Base-by-base conservation (phyloP, 2,888 invertebrate species). In the Coecobrya sp. region DNA sequence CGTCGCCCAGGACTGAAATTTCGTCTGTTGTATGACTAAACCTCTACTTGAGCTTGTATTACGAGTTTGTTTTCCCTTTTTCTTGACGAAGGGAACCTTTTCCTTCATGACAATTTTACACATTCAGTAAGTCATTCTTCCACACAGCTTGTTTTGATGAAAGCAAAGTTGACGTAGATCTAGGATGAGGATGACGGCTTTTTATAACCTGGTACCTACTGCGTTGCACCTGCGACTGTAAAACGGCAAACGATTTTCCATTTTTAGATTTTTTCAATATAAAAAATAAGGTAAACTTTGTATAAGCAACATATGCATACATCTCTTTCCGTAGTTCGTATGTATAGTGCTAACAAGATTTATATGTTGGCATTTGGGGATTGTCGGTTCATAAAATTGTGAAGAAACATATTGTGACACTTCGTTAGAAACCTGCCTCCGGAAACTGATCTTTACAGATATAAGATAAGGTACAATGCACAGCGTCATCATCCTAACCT, bases 331-430 rank as follows among this genome's bases (percentile, higher is more conserved):
- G n/a, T n/a, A n/a, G n/a, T n/a, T 52, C 10, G 52, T 16, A 52
- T 36, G 59, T 19, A 59, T 19, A 19, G 59, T n/a, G 59, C 22
- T 49, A 49, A 70, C 70, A 70, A 13, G 49, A 13, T 49, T 49
- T 49, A 49, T 13, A 36, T 49, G 10, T 49, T 7, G 10, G 5
- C 16, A 30, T 1, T 70, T 27, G 4, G 19, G n/a, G 10, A 70
- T 16, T 11, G 19, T 19, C 7, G 36, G 65, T 8, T 86, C 73
- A 73, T 27, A 62, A 73, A 55, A 76, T 76, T 70, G 70, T 86
- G 52, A 87, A 73, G 52, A 87, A 62, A 73, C n/a, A n/a, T 76
- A 86, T 86, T 85, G 86, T 70, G 86, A 86, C 86, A 87, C 52
- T 25, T 10, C 25, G 27, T 27, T 4, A 36, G n/a, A 70, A 70